These are phyloP conservation scores for Latrodectus hesperus DNA, from an alignment of 2,888 invertebrate species.

Conservation along the genomic window DNA sequence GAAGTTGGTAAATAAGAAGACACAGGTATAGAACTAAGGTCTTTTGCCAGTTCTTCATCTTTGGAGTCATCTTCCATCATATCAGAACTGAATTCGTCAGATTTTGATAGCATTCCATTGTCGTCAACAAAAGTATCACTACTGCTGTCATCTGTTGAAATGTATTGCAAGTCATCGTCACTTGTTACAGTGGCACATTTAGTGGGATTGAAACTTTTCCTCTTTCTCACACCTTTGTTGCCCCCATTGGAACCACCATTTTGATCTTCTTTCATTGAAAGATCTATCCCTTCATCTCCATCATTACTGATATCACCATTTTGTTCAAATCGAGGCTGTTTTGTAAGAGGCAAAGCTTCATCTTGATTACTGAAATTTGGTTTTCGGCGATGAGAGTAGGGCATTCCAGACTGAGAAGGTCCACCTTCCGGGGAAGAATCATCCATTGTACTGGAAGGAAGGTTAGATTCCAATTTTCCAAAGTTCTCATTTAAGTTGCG, in stretches of 20 bases:
- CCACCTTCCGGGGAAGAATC: conserved; percentile 30
- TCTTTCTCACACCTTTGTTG: conserved; percentile 84
- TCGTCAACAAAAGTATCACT: conserved; percentile 78
- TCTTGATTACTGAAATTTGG: conserved; percentile 21
- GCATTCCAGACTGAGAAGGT: conserved; percentile 14
- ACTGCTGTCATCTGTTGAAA: conserved; percentile 79
- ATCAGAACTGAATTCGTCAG: conserved; percentile 69
- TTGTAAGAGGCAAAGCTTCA: conserved; percentile 58
- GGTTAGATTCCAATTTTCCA: conserved; percentile 31
- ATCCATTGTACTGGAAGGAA: conserved; percentile 60
- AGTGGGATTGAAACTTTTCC: conserved; percentile 91
- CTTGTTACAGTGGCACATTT: conserved; percentile 79
- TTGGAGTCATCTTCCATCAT: conserved; percentile 64
- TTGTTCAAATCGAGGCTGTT: conserved; percentile 54
- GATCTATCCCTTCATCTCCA: conserved; percentile 67
- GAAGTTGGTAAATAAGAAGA: conserved; percentile 39
- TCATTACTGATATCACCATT: conserved; percentile 66
- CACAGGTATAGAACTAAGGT: conserved; percentile 33
- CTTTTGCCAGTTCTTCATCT: conserved; percentile 62
- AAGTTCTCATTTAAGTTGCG: conserved; percentile 6
- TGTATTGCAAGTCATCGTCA: conserved; percentile 75
- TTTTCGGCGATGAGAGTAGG: conserved; percentile 31
- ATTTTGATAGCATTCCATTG: conserved; percentile 72
- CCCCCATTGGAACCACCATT: conserved; percentile 32
- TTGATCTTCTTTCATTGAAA: conserved; percentile 59